Base-by-base conservation (phyloP, 2,113 vertebrate genomes). In the Macquaria ambigua region DNA sequence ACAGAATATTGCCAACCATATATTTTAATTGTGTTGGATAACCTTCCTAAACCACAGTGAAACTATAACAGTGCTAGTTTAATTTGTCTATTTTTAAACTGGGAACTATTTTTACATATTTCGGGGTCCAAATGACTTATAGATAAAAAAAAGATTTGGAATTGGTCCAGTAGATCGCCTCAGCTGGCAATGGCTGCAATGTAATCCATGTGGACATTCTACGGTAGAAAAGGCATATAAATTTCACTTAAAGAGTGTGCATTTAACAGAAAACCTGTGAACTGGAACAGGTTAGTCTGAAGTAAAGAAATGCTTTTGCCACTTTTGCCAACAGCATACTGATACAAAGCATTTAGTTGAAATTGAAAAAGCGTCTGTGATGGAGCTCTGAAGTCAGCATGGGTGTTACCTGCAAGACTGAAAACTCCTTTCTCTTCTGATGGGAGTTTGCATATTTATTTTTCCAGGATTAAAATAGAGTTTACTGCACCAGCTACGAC, bases 331-430 rank as follows among this genome's bases (percentile, higher is more conserved):
- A 70, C 50, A 31, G 7, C 3, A 34, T 21, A 43, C 41, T n/a
- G 3, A 15, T 62, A 46, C 28, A 76, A 63, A 83, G 50, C 48
- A n/a, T 83, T 56, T 64, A 25, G 31, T 82, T 75, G 8, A 79
- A 62, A 39, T 5, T 58, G 1, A 79, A n/a, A n/a, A 84, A 70
- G 53, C 15, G 61, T 20, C 8, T 63, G 39, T 81, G 79, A 79
- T 63, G 82, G 8, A 55, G 67, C 64, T 43, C 48, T 82, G 77
- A 55, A 66, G 69, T 79, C 64, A 82, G 16, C 63, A 63, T 46
- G 84, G 82, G 82, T 74, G 85, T 89, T 59, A 68, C 75, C 85
- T 86, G 37, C 43, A 55, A 31, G 3, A 75, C 70, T 86, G 69
- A 82, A 76, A 71, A 39, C 50, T 66, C 77, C 46, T 66, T 81